These are phyloP conservation scores for Pitta sordida DNA, from an alignment of 2,113 vertebrate genomes.

Conservation along the genomic window DNA sequence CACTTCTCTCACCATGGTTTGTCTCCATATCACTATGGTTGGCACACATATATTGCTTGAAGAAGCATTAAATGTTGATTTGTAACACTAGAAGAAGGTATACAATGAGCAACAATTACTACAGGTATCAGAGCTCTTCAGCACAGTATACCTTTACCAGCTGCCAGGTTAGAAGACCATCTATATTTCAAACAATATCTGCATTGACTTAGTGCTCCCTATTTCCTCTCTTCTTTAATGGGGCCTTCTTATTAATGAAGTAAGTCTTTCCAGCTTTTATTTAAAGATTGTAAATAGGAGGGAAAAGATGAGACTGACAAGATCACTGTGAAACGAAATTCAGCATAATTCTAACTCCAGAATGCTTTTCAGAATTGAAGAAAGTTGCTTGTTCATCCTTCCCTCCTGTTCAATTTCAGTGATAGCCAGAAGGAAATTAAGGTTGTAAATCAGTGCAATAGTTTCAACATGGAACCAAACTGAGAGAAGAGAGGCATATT, in stretches of 20 bases:
- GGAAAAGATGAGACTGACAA: not conserved
- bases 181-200: not conserved
- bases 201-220: not conserved
- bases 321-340: not conserved
- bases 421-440: slow-evolving; percentile 33
- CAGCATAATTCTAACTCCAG: not conserved
- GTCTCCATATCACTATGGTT: not conserved
- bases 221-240: not conserved
- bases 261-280: not conserved
- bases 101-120: not conserved
- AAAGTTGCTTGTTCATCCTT: not conserved
- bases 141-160: not conserved
- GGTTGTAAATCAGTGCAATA: slow-evolving; percentile 22
- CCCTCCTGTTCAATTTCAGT: not conserved
- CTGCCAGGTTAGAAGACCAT: not conserved
- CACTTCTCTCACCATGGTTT: not conserved
- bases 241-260: not conserved
- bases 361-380: not conserved
- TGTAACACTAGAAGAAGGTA: not conserved
- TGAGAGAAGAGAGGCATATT: not conserved
- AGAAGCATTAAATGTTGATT: not conserved
- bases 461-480: not conserved
- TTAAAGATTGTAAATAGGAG: not conserved
- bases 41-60: not conserved
- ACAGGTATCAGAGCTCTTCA: not conserved